These are phyloP conservation scores for Patella ulyssiponensis DNA, from an alignment of 2,888 invertebrate genomes.

Conservation along the genomic window DNA sequence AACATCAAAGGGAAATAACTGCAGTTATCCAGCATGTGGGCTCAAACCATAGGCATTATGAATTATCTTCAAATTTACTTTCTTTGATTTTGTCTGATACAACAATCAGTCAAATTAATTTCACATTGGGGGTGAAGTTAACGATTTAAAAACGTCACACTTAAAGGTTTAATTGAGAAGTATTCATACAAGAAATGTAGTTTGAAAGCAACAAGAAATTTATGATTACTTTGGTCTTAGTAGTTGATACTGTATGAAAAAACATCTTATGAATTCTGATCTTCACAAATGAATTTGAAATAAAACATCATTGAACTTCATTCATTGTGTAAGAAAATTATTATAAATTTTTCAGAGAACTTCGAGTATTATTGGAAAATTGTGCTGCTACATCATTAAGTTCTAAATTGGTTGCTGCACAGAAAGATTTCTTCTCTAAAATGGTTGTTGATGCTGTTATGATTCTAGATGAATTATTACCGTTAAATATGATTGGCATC, in stretches of 20 bases:
- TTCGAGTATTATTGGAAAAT: constrained; percentile 75
- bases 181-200: too few relatives aligned
- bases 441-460: constrained; percentile 99
- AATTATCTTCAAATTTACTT: too few relatives aligned
- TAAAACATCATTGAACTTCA: constrained; percentile 91
- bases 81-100: too few relatives aligned
- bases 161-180: too few relatives aligned
- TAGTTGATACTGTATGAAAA: constrained; percentile 5
- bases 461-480: constrained; percentile 86
- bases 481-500: constrained; percentile 98
- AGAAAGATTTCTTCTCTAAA: constrained; percentile 94
- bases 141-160: too few relatives aligned
- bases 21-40: too few relatives aligned
- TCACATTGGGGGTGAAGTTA: too few relatives aligned
- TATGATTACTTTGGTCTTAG: neutral
- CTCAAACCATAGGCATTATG: too few relatives aligned
- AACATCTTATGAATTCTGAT: neutral
- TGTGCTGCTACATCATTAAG: constrained; percentile 98
- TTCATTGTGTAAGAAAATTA: too few relatives aligned
- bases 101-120: too few relatives aligned
- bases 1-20: too few relatives aligned
- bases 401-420: constrained; percentile 95
- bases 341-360: constrained; percentile 61
- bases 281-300: neutral
- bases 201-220: constrained; percentile 73